Evolutionary conservation across 2,113 vertebrate species (phyloP).

Genomic region (Varanus salvator): DNA sequence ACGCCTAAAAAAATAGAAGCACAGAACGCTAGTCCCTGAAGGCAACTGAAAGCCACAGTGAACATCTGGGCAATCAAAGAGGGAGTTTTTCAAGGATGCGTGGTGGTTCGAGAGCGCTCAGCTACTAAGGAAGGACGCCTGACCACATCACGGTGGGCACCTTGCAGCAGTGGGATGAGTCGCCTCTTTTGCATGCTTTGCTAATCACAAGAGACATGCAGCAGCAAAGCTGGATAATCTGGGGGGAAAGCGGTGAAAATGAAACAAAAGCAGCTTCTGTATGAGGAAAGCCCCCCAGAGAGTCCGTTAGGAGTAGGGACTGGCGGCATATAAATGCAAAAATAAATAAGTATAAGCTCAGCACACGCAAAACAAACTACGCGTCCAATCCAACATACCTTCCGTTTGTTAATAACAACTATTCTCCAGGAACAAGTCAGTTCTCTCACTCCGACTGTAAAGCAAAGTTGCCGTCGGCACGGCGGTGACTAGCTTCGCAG

Average conservation of each 20-base stretch:
- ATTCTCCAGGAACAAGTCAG: neutral
- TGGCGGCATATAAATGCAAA: too few species aligned
- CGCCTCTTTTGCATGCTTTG: too few species aligned
- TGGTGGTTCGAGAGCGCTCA: neutral
- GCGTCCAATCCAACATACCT: neutral
- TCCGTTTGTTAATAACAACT: neutral
- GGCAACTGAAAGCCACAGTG: conserved; percentile 40
- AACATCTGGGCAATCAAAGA: neutral
- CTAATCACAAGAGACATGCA: neutral
- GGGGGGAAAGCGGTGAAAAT: neutral
- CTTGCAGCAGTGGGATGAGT: neutral
- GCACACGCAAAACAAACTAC: too few species aligned
- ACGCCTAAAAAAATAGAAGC: neutral
- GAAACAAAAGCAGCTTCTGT: neutral
- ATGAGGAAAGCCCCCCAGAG: neutral
- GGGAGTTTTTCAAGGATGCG: neutral
- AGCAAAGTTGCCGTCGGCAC: neutral
- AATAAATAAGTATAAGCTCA: too few species aligned
- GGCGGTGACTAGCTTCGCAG: neutral
- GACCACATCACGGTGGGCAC: neutral
- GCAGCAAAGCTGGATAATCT: neutral
- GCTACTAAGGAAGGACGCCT: neutral
- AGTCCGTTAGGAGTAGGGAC: too few species aligned
- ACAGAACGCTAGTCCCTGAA: conserved; percentile 2
- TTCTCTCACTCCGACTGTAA: neutral